Evolutionary conservation across 2,113 vertebrate species (phyloP).

Genomic region (Tyto alba): DNA sequence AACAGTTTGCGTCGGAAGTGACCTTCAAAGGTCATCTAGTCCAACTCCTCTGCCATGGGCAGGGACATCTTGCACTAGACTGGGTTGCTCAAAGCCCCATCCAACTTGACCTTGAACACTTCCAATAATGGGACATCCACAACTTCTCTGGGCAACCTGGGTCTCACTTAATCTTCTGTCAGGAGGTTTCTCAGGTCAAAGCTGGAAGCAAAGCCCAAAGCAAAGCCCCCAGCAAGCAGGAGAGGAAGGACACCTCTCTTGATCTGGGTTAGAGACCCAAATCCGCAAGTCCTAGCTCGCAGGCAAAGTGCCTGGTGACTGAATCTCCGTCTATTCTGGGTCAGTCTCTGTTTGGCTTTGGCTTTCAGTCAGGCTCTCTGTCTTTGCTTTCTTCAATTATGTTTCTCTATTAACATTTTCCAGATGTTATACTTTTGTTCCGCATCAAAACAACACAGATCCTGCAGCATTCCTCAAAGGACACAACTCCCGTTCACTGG

Average conservation of each 20-base stretch:
- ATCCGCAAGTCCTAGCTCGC: fast-evolving
- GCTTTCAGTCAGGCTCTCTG: background rate
- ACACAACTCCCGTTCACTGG: background rate
- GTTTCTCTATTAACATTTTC: slow-evolving; percentile 12
- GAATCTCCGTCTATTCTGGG: background rate
- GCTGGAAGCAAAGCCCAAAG: background rate
- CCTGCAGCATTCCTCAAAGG: background rate
- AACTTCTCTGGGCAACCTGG: background rate
- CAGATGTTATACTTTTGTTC: slow-evolving; percentile 4
- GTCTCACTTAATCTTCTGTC: background rate
- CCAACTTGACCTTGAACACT: background rate
- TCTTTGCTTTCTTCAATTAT: slow-evolving; percentile 5
- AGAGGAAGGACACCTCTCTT: background rate
- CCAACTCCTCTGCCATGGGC: background rate
- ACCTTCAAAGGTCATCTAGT: background rate
- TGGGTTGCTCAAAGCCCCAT: background rate
- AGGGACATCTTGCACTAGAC: background rate
- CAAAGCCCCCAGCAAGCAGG: background rate
- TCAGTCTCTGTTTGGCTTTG: background rate
- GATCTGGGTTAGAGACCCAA: background rate
- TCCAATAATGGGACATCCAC: background rate
- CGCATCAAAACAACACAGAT: slow-evolving; percentile 8
- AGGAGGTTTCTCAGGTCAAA: background rate
- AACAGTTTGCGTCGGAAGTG: background rate
- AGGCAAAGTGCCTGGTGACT: background rate